Conservation (phyloP, 2,888 invertebrate species). For the Drosophila conformis region DNA sequence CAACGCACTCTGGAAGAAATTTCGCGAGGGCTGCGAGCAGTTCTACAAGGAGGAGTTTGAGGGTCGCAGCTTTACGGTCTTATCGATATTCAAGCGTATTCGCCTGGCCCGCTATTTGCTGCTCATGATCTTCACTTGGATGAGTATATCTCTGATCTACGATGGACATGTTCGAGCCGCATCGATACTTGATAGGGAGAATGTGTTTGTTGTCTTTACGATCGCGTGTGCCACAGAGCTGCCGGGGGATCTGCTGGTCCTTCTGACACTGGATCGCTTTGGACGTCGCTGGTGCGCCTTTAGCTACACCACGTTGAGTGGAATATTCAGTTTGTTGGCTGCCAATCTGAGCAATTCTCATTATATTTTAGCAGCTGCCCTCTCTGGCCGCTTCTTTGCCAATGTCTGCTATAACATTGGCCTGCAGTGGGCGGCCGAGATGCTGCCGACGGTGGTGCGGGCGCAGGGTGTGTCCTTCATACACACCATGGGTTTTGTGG, state of each 20-base stretch:
- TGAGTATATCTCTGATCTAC: constrained; percentile 93
- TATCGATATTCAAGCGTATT: constrained; percentile 91
- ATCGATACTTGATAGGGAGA: constrained; percentile 91
- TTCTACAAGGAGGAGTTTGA: constrained; percentile 89
- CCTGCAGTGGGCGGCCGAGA: constrained; percentile 94
- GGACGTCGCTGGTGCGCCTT: constrained; percentile 94
- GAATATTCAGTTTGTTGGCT: constrained; percentile 91
- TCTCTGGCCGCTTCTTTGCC: constrained; percentile 93
- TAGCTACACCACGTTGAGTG: constrained; percentile 91
- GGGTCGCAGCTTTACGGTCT: constrained; percentile 89
- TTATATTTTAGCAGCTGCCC: constrained; percentile 90
- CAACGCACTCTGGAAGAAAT: constrained; percentile 89
- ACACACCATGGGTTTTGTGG: constrained; percentile 94
- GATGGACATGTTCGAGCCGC: constrained; percentile 95
- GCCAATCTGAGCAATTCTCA: constrained; percentile 89
- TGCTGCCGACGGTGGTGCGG: constrained; percentile 94
- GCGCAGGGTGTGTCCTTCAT: constrained; percentile 94
- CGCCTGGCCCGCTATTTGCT: constrained; percentile 90
- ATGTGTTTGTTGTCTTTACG: constrained; percentile 92
- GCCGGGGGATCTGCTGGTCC: constrained; percentile 94
- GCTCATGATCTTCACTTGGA: constrained; percentile 92
- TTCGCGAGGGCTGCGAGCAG: constrained; percentile 88
- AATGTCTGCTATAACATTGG: constrained; percentile 96
- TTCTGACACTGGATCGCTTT: constrained; percentile 90
- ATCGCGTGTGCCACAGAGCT: constrained; percentile 93